Evolutionary conservation across 2,888 invertebrate species (phyloP).

Genomic region (Molorchus minor): DNA sequence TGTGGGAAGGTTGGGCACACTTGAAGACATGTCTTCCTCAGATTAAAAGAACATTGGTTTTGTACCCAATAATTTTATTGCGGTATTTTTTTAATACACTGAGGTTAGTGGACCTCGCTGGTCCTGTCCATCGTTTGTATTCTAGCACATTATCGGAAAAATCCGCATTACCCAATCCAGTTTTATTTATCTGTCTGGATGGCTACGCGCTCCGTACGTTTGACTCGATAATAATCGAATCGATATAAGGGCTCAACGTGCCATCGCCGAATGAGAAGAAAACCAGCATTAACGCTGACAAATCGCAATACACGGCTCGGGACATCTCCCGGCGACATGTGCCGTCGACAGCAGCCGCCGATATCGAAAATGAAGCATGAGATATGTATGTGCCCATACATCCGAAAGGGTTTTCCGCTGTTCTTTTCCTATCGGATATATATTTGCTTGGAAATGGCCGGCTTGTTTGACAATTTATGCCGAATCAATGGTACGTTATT

Average conservation of each 20-base stretch:
- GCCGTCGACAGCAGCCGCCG: constrained; percentile 42
- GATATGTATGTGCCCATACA: constrained; percentile 38
- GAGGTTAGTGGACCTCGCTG: too few relatives aligned
- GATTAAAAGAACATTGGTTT: too few relatives aligned
- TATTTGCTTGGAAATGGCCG: constrained; percentile 22
- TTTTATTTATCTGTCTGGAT: too few relatives aligned
- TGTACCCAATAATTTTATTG: too few relatives aligned
- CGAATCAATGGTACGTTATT: constrained; percentile 19
- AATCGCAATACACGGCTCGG: constrained; percentile 17
- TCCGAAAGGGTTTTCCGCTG: constrained; percentile 10
- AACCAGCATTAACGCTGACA: constrained; percentile 19
- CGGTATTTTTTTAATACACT: too few relatives aligned
- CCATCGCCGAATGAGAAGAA: not conserved
- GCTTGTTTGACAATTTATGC: constrained; percentile 25
- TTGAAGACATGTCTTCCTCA: too few relatives aligned
- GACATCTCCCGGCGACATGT: constrained; percentile 35
- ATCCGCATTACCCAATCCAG: too few relatives aligned
- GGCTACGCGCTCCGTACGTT: too few relatives aligned
- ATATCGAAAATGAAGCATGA: constrained; percentile 44
- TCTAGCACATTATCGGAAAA: too few relatives aligned
- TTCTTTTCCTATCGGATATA: constrained; percentile 16
- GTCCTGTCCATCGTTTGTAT: too few relatives aligned
- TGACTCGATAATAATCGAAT: constrained; percentile 37
- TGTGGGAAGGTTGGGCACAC: too few relatives aligned
- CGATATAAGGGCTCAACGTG: constrained; percentile 29